Conservation (phyloP, 1,140 invertebrate species). For the Ptiloglossa arizonensis region DNA sequence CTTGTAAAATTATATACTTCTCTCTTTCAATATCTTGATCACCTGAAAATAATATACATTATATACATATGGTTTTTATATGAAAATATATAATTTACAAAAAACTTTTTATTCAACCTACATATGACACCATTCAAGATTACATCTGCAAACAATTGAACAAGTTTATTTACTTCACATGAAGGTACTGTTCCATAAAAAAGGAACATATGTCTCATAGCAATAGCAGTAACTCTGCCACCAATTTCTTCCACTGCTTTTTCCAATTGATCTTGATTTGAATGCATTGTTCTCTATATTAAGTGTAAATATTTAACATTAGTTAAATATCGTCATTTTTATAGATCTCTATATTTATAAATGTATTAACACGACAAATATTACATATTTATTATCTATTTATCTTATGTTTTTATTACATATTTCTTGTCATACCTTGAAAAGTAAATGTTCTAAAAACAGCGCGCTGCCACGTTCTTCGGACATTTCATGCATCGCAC, state of each 20-base stretch:
- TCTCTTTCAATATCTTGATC: slow-evolving; percentile 54
- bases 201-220: slow-evolving; percentile 65
- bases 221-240: slow-evolving; percentile 54
- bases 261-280: slow-evolving; percentile 45
- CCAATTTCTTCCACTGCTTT: slow-evolving; percentile 57
- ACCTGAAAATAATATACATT: slow-evolving; percentile 35
- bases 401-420: slow-evolving; percentile 1
- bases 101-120: slow-evolving; percentile 30
- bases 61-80: neutral
- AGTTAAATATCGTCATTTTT: too few relatives aligned
- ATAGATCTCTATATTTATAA: neutral
- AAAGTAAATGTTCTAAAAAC: slow-evolving; percentile 64
- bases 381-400: too few relatives aligned
- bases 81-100: slow-evolving; percentile 5
- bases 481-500: slow-evolving; percentile 54
- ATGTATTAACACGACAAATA: neutral
- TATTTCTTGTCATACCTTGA: slow-evolving; percentile 47
- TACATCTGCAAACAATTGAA: slow-evolving; percentile 61
- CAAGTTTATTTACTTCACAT: slow-evolving; percentile 44
- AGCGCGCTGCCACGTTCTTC: slow-evolving; percentile 61
- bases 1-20: slow-evolving; percentile 49
- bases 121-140: slow-evolving; percentile 61
- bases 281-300: slow-evolving; percentile 53
- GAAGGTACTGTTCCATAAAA: slow-evolving; percentile 65
- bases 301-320: neutral